Evolutionary conservation across 2,797 vertebrate species (phyloP), one percentile per base, ranked within the genome.

Genomic region (Leuciscus waleckii): DNA sequence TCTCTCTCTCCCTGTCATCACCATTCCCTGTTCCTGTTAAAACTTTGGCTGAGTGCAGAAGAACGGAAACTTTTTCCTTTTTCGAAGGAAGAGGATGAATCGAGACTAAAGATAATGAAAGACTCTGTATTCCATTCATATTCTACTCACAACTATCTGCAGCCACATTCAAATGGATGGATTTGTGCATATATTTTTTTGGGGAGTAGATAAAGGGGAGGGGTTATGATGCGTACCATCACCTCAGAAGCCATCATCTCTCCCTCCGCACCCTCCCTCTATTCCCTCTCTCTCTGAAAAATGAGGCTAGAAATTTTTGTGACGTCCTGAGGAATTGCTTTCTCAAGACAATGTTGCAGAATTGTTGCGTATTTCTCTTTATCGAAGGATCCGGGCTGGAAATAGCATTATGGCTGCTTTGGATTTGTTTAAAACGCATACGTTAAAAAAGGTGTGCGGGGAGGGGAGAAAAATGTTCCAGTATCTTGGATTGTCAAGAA

Each of bases 291-390:
- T 68, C 76, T 80, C 80, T 94, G 93, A 95, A 93, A 94, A 93
- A 94, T 91, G 93, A 94, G 86, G 84, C 46, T 39, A 82, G 81
- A 88, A 94, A 94, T 95, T 93, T 92, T 92, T 92, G 91, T 92
- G 94, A 94, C 91, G 90, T 79, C 90, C 90, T 88, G 91, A 94
- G 88, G 92, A 93, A 95, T 94, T 94, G 93, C 92, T 93, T 94
- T 93, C 91, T 91, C 85, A 76, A 87, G 90, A 94, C 92, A 90
- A 89, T 84, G 84, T 74, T 81, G 71, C 81, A 79, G 81, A 81
- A 88, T 92, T 93, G 93, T 91, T 92, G 88, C 90, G 86, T 90
- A 91, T 91, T 91, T 91, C 91, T 89, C 91, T 93, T 94, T 90
- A 93, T 91, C 90, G 90, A 89, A 86, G 65, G 89, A 89, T 89